A percentile compares a stretch with the other conserved stretches of the same genome.
Evolutionary conservation across 2,113 vertebrate species (phyloP).

Genomic region (Semicossyphus pulcher): DNA sequence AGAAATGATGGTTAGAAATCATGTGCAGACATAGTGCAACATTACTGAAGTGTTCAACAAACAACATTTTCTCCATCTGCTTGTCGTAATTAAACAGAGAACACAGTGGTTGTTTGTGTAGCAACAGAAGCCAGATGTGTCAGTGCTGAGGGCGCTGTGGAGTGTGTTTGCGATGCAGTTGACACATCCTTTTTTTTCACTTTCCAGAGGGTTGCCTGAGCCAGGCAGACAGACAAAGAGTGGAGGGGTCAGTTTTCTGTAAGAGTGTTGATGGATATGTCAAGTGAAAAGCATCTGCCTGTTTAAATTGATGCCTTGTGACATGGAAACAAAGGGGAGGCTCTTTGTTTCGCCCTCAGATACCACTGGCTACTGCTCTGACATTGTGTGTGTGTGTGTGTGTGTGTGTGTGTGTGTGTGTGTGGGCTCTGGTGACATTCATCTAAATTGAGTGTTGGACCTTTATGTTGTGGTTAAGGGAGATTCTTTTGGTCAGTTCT

Average conservation of each 20-base stretch:
- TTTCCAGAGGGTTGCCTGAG: slow-evolving; percentile 1
- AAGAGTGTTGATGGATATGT: slow-evolving; percentile 67
- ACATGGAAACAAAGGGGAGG: slow-evolving; percentile 81
- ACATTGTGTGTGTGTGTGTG: neutral
- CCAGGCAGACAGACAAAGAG: slow-evolving; percentile 6
- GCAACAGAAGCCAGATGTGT: neutral
- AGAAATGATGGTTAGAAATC: neutral
- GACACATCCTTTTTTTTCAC: neutral
- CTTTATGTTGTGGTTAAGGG: neutral
- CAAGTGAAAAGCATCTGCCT: slow-evolving; percentile 74
- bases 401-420: slow-evolving; percentile 17
- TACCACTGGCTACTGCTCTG: slow-evolving; percentile 63
- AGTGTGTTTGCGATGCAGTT: neutral
- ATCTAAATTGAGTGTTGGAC: neutral
- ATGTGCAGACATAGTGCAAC: neutral
- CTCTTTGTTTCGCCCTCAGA: slow-evolving; percentile 59
- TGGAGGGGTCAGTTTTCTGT: slow-evolving; percentile 21
- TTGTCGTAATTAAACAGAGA: neutral
- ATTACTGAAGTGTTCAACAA: neutral
- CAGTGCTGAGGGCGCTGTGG: neutral
- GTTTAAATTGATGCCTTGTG: slow-evolving; percentile 77
- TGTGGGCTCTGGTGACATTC: neutral
- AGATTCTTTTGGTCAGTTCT: slow-evolving; percentile 2
- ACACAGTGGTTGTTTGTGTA: neutral
- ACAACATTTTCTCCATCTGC: neutral